These are phyloP conservation scores for Heterodera schachtii DNA, from an alignment of 1,140 invertebrate genomes.

Conservation along the genomic window DNA sequence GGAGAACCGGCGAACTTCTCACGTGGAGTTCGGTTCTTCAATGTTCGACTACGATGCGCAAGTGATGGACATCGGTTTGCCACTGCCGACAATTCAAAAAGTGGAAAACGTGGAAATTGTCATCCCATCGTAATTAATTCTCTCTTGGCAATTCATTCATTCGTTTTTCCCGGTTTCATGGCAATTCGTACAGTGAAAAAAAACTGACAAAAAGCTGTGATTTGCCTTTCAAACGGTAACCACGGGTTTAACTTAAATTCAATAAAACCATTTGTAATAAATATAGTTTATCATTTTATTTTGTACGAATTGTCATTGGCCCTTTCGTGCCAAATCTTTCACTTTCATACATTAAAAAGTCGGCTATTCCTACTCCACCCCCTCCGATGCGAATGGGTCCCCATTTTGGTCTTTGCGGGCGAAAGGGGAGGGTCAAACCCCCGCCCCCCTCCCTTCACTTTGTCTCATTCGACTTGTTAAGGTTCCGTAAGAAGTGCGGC, in stretches of 20 bases:
- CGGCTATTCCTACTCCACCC: too few relatives aligned
- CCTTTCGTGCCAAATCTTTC: background rate
- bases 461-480: background rate
- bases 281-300: too few relatives aligned
- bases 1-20: slow-evolving; percentile 19
- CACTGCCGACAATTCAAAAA: slow-evolving; percentile 29
- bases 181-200: too few relatives aligned
- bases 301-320: too few relatives aligned
- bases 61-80: slow-evolving; percentile 26
- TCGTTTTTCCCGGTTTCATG: too few relatives aligned
- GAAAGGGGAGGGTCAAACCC: background rate
- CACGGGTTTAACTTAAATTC: too few relatives aligned
- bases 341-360: background rate
- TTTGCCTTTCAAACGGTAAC: too few relatives aligned
- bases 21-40: slow-evolving; percentile 27
- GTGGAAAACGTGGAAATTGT: slow-evolving; percentile 31
- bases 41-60: slow-evolving; percentile 25
- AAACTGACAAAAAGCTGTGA: too few relatives aligned
- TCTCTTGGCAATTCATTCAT: too few relatives aligned
- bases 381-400: too few relatives aligned
- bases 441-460: background rate
- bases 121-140: slow-evolving; percentile 12
- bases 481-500: slow-evolving; percentile 7
- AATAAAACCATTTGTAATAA: too few relatives aligned
- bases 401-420: too few relatives aligned